Evolutionary conservation across 2,797 vertebrate species (phyloP).

Genomic region (Philypnodon macrostomus): DNA sequence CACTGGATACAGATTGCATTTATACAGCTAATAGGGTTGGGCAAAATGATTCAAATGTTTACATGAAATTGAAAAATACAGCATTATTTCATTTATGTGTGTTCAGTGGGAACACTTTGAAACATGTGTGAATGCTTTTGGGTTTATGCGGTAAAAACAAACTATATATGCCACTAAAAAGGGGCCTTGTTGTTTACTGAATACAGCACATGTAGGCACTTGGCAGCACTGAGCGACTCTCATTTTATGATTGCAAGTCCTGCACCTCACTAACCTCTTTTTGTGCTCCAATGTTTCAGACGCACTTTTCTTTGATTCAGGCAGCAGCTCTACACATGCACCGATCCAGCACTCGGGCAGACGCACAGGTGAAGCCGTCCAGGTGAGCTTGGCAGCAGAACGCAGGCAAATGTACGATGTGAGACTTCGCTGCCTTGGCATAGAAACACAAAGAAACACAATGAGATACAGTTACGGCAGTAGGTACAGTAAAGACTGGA

Average conservation of each 20-base stretch:
- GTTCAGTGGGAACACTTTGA: too few relatives aligned
- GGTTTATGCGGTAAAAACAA: neutral
- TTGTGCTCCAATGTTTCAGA: conserved; percentile 30
- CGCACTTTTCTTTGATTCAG: conserved; percentile 64
- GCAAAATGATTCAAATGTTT: too few relatives aligned
- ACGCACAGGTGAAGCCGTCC: conserved; percentile 54
- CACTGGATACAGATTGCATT: neutral
- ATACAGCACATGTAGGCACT: conserved; percentile 34
- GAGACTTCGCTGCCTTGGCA: conserved; percentile 66
- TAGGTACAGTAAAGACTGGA: conserved; percentile 58
- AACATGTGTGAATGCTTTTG: too few relatives aligned
- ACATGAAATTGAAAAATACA: too few relatives aligned
- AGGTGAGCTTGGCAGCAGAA: conserved; percentile 74
- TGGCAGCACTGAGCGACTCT: conserved; percentile 34
- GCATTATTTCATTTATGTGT: too few relatives aligned
- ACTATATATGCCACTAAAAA: conserved; percentile 20
- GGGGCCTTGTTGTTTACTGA: conserved; percentile 8
- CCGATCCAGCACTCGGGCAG: conserved; percentile 51
- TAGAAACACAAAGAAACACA: conserved; percentile 52
- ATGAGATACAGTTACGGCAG: conserved; percentile 58
- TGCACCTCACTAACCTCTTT: conserved; percentile 39
- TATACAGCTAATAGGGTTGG: too few relatives aligned
- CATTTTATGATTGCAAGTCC: conserved; percentile 24
- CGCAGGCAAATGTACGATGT: conserved; percentile 56
- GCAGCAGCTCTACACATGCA: conserved; percentile 48